A percentile compares a stretch with the other conserved stretches of the same genome.
Conservation (phyloP, 2,113 vertebrate species). For the Boleophthalmus pectinirostris region DNA sequence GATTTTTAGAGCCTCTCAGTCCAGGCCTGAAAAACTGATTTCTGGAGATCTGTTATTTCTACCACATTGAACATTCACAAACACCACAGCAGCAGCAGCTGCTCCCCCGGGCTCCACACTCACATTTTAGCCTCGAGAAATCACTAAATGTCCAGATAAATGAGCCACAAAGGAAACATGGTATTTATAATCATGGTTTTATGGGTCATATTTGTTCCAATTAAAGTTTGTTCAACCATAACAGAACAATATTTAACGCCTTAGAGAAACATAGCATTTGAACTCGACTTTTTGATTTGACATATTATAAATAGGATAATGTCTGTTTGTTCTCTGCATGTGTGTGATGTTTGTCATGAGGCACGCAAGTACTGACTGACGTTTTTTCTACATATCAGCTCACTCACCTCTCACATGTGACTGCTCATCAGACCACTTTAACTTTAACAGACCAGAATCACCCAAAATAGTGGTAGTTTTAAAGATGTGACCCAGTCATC, state of each 20-base stretch:
- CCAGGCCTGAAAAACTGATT: background rate
- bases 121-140: constrained; percentile 11
- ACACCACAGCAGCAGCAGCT: background rate
- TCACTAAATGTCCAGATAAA: background rate
- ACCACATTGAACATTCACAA: background rate
- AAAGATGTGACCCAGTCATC: background rate
- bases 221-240: constrained; percentile 20
- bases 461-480: background rate
- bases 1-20: background rate
- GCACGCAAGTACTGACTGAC: background rate
- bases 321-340: background rate
- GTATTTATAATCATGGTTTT: constrained; percentile 16
- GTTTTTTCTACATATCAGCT: background rate
- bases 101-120: background rate
- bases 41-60: background rate
- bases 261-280: background rate
- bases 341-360: background rate
- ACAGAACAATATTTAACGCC: background rate
- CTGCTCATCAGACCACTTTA: too few species aligned
- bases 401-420: background rate
- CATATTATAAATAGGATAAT: background rate
- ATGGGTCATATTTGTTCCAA: background rate
- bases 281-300: background rate
- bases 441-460: background rate
- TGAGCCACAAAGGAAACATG: constrained; percentile 11